phyloP scores from a whole-genome alignment of 2,888 invertebrate species.

The Leptopilina drosophilae region DNA sequence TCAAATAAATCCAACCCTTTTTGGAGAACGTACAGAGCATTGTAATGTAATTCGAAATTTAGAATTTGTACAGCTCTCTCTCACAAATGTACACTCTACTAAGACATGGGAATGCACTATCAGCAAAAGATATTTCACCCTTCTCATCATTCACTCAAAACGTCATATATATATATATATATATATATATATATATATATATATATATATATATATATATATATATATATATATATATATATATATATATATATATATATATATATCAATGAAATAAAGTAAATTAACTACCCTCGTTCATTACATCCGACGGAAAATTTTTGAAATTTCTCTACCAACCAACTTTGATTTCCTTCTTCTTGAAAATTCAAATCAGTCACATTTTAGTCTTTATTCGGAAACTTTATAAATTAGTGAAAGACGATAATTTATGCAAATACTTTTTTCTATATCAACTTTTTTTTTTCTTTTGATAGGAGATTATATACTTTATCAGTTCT shows the following conservation, averaged over 20 bases:
- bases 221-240: neutral
- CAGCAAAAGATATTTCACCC: neutral
- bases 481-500: too few relatives aligned
- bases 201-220: neutral
- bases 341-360: too few relatives aligned
- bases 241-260: neutral
- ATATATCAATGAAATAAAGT: neutral
- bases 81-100: constrained; percentile 1
- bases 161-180: neutral
- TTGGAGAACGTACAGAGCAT: neutral
- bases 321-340: too few relatives aligned
- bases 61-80: constrained; percentile 15
- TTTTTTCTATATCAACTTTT: too few relatives aligned
- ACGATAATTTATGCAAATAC: too few relatives aligned
- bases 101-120: constrained; percentile 14
- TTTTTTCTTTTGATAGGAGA: too few relatives aligned
- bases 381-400: neutral
- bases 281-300: too few relatives aligned
- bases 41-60: constrained; percentile 16
- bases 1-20: constrained; percentile 10
- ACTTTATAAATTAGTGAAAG: neutral
- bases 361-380: too few relatives aligned
- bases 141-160: neutral
- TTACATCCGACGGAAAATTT: too few relatives aligned
- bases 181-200: neutral